Conservation (phyloP, 2,888 invertebrate genomes). For the Galerucella nymphaeae region DNA sequence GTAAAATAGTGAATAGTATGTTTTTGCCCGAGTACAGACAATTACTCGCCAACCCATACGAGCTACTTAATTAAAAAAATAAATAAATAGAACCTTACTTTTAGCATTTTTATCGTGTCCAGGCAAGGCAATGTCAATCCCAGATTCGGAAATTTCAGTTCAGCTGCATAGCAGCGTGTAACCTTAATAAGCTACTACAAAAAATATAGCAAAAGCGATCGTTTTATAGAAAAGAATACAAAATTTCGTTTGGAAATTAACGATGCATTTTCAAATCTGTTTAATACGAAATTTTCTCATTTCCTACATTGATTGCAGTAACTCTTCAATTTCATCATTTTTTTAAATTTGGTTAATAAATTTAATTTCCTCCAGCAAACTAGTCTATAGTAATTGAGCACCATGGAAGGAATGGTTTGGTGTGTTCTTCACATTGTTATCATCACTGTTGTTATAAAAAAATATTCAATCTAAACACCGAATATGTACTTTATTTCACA, state of each 20-base stretch:
- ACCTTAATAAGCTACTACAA: constrained; percentile 7
- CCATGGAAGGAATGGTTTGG: constrained; percentile 75
- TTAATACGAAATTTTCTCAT: too few species aligned
- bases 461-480: constrained; percentile 18
- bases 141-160: constrained; percentile 56
- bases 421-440: constrained; percentile 37
- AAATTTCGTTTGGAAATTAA: background rate
- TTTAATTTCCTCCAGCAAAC: constrained; percentile 44
- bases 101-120: constrained; percentile 44
- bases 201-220: background rate
- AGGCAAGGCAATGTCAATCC: constrained; percentile 55
- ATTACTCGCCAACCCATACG: background rate
- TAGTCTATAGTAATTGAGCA: constrained; percentile 69
- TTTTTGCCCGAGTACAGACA: background rate
- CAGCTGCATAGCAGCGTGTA: constrained; percentile 48
- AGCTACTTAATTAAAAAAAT: background rate
- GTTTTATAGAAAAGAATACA: background rate
- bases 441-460: constrained; percentile 41
- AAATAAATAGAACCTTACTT: constrained; percentile 2
- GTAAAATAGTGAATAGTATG: too few species aligned
- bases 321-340: constrained; percentile 38
- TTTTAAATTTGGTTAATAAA: constrained; percentile 34
- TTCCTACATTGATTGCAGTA: constrained; percentile 43
- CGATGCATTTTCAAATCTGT: background rate
- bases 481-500: background rate